Percentiles rank a stretch among this genome's conserved stretches.
Conservation (phyloP, 2,797 vertebrate genomes). For the Anomalospiza imberbis region DNA sequence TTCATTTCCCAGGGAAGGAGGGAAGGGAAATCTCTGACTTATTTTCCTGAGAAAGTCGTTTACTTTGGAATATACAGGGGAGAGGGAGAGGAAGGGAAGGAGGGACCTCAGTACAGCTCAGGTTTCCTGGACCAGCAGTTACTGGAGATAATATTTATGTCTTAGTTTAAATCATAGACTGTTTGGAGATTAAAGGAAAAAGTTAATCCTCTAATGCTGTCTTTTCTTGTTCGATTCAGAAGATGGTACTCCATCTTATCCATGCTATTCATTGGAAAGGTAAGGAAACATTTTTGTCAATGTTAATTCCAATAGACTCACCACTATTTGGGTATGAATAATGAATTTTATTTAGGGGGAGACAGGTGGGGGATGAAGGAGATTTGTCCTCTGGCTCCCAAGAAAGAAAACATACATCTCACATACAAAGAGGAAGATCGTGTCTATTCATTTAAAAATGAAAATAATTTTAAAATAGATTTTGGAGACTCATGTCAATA, state of each 20-base stretch:
- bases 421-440: constrained; percentile 11
- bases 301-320: constrained; percentile 66
- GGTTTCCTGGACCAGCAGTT: constrained; percentile 35
- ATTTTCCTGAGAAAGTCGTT: constrained; percentile 65
- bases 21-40: constrained; percentile 18
- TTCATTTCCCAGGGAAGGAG: constrained; percentile 29
- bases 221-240: constrained; percentile 34
- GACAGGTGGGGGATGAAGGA: constrained; percentile 1
- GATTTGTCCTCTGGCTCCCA: constrained; percentile 48
- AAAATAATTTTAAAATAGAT: constrained; percentile 39
- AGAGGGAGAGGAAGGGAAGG: neutral
- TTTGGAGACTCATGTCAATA: constrained; percentile 53
- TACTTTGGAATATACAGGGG: constrained; percentile 56
- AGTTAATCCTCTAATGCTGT: constrained; percentile 42
- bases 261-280: constrained; percentile 29
- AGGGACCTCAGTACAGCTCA: constrained; percentile 18
- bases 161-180: constrained; percentile 42
- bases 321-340: constrained; percentile 52
- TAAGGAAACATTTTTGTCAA: constrained; percentile 51
- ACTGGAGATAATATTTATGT: constrained; percentile 11
- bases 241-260: constrained; percentile 2
- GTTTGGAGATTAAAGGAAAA: constrained; percentile 34
- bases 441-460: constrained; percentile 23
- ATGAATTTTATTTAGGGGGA: constrained; percentile 55
- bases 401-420: constrained; percentile 49